Evolutionary conservation across 2,888 invertebrate genomes (phyloP), one percentile per base, ranked within the genome.

Genomic region (Ctenicera cuprea): DNA sequence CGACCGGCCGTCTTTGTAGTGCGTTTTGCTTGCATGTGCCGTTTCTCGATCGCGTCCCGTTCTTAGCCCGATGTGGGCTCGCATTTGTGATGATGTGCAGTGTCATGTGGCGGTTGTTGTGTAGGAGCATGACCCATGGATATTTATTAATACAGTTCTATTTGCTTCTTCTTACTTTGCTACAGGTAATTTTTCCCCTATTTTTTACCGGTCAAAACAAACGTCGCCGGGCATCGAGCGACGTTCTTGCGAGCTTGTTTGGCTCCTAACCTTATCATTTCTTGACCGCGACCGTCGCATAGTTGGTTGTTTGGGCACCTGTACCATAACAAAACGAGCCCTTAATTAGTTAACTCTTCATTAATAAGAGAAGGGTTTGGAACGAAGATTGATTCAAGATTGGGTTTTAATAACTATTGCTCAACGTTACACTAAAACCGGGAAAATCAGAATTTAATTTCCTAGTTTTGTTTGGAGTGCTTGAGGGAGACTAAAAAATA

Each of bases 121-220:
- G 87, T 86, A 87, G 87, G 86, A 88, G 87, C 86, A 87, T 88
- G 87, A 87, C 87, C 85, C 87, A 88, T 86, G 88, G 88, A 88
- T 88, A 88, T 85, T 88, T 88, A 30, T 52, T 59, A 82, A 84
- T 88, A 83, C 87, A 87, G 84, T 86, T 87, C 80, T 87, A 87
- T 82, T 83, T 88, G 75, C 82, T 88, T 79, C 85, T 88, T 77
- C 84, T 88, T 77, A 86, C 85, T 78, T 83, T 87, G 78, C 85
- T 88, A 75, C 88, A 88, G 87, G 88, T 88, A 86, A 84, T 76
- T 72, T 57, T 22, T 64, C 38, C 73, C 76, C n/a, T 30, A 65
- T 33, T 11, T 14, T 22, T 14, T 14, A 41, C n/a, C 41, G 14
- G n/a, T 2, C n/a, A n/a, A 48, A 48, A 48, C 48, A 48, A 48